Evolutionary conservation across 1,140 invertebrate genomes (phyloP).

Genomic region (Babylonia areolata): DNA sequence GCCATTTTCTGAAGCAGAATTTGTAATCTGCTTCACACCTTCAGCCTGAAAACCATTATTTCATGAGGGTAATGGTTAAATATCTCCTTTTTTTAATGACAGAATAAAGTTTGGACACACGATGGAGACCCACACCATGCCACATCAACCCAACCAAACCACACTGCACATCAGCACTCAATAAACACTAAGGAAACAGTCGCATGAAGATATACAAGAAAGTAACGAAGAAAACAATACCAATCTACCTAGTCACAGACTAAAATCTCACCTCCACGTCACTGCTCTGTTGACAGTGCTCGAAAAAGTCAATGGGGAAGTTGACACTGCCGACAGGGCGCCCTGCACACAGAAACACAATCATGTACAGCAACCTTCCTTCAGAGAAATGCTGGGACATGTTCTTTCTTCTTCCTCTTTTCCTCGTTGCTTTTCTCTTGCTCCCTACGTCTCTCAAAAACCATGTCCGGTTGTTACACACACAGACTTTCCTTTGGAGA

Average conservation of each 20-base stretch:
- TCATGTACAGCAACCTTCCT: neutral
- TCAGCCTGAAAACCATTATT: too few relatives aligned
- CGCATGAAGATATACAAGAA: neutral
- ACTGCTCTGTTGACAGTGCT: slow-evolving; percentile 92
- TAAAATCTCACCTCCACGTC: slow-evolving; percentile 85
- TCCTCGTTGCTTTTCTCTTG: too few relatives aligned
- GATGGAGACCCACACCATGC: too few relatives aligned
- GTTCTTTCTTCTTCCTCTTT: too few relatives aligned
- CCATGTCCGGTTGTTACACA: too few relatives aligned
- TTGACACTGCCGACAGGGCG: slow-evolving; percentile 76
- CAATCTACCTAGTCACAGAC: neutral
- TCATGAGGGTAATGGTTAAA: too few relatives aligned
- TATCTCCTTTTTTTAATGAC: too few relatives aligned
- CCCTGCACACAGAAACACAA: slow-evolving; percentile 47
- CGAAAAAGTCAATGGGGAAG: slow-evolving; percentile 98
- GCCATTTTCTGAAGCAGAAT: too few relatives aligned
- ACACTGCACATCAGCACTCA: neutral
- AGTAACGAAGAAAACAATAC: neutral
- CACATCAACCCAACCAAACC: neutral
- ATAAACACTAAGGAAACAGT: neutral
- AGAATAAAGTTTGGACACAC: neutral
- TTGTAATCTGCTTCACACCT: too few relatives aligned
- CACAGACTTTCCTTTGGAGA: too few relatives aligned
- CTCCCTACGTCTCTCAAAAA: too few relatives aligned
- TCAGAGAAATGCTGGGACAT: neutral